Evolutionary conservation across 2,888 invertebrate species (phyloP).

Genomic region (Serrognathus titanus): DNA sequence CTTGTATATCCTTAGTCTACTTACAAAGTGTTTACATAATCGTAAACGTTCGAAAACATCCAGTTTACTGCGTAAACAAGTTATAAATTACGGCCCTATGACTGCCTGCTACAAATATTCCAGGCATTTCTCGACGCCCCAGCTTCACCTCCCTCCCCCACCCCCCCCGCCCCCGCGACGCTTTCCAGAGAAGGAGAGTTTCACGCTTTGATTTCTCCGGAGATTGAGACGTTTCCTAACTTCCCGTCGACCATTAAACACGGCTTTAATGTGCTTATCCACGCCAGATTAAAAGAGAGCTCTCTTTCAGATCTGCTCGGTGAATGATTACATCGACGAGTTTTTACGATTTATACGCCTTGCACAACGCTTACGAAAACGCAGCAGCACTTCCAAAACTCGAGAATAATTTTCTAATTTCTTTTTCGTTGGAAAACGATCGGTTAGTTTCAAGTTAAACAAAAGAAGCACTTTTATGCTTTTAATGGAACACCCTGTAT

Average conservation of each 20-base stretch:
- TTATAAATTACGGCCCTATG: constrained; percentile 18
- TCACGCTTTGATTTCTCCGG: too few species aligned
- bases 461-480: too few species aligned
- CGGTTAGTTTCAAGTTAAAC: too few species aligned
- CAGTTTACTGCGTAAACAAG: constrained; percentile 18
- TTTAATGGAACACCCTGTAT: too few species aligned
- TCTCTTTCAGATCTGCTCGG: background rate
- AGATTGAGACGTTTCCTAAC: too few species aligned
- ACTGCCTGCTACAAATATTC: constrained; percentile 17
- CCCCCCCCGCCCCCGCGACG: too few species aligned
- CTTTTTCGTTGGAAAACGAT: too few species aligned
- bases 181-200: too few species aligned
- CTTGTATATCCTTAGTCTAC: constrained; percentile 10
- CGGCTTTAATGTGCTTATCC: background rate
- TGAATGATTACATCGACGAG: background rate
- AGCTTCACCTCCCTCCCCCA: too few species aligned
- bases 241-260: too few species aligned
- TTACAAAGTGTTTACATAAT: constrained; percentile 26
- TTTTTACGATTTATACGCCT: constrained; percentile 1
- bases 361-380: background rate
- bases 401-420: too few species aligned
- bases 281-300: background rate
- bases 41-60: constrained; percentile 21
- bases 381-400: too few species aligned
- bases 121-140: constrained; percentile 6